Base-by-base conservation (phyloP, 2,888 invertebrate genomes). In the Galerucella pusilla region DNA sequence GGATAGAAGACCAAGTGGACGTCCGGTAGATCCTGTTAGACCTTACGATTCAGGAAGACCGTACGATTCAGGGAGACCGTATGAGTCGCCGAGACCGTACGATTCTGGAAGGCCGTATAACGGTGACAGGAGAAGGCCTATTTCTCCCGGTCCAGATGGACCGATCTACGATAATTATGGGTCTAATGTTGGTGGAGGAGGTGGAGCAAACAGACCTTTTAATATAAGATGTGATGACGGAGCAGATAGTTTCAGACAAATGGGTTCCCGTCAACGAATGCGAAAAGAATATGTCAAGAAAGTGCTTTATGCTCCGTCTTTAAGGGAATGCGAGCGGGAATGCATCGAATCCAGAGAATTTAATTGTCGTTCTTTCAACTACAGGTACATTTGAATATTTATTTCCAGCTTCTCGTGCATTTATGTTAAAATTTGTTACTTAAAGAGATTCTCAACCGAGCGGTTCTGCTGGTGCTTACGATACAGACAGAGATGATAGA, bases 311-410 rank as follows among this genome's bases (percentile, higher is more conserved):
- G 93, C 93, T 2, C 92, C 93, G 46, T 93, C 94, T 0, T 87
- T 96, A 83, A 91, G 92, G 0, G 93, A 94, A 77, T 97, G 97
- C 86, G 95, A 97, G 87, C 90, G 94, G 76, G 96, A 95, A 85
- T 96, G 97, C 86, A 91, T 93, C 60, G 95, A 95, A 83, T 92
- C 93, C 46, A 90, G 94, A 81, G 95, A 95, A 84, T 96, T 96
- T 85, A 90, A 93, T 73, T 97, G 97, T 84, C 90, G 95, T 85
- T 94, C 96, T 52, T 97, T 97, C 88, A 96, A 96, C 88, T 96
- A 92, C 88, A 93, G 94, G 93, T 94, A 88, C 83, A 79, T 78
- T 49, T 12, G 14, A 49, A 14, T 1, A 12, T 12, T 14, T 14
- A 49, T 49, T 11, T 49, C 0, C 11, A 12, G 2, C 6, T 49